phyloP scores from a whole-genome alignment of 2,888 invertebrate genomes.

The Macropis europaea region DNA sequence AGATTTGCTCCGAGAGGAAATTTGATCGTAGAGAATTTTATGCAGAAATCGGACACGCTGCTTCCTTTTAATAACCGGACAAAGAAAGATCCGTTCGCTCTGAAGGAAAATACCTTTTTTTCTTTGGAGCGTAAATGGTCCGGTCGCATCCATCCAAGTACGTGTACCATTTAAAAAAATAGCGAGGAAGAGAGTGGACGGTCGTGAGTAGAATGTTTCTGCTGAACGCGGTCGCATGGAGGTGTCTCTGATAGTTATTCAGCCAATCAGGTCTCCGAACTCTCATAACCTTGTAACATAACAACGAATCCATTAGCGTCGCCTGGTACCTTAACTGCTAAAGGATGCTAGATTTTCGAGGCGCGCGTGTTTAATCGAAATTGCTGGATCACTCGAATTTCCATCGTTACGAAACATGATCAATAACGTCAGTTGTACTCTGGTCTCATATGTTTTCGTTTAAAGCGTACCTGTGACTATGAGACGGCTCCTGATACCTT shows the following conservation, averaged over 20 bases:
- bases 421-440: no score
- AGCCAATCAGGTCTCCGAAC: slow-evolving; percentile 41
- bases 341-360: slow-evolving; percentile 12
- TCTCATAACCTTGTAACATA: slow-evolving; percentile 53
- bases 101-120: no score
- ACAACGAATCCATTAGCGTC: slow-evolving; percentile 34
- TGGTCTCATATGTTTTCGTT: no score
- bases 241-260: slow-evolving; percentile 29
- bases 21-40: no score
- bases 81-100: no score
- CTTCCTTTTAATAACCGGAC: no score
- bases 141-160: no score
- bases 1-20: no score
- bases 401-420: slow-evolving; percentile 5
- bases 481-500: no score
- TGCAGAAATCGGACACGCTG: no score
- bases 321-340: slow-evolving; percentile 32
- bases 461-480: no score
- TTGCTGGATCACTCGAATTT: neutral
- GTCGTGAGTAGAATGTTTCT: slow-evolving; percentile 17
- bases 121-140: no score
- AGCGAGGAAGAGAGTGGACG: neutral
- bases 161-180: neutral
- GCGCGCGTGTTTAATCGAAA: neutral
- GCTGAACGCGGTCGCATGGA: slow-evolving; percentile 5